Evolutionary conservation across 2,113 vertebrate genomes (phyloP).

Genomic region (Strix aluco): DNA sequence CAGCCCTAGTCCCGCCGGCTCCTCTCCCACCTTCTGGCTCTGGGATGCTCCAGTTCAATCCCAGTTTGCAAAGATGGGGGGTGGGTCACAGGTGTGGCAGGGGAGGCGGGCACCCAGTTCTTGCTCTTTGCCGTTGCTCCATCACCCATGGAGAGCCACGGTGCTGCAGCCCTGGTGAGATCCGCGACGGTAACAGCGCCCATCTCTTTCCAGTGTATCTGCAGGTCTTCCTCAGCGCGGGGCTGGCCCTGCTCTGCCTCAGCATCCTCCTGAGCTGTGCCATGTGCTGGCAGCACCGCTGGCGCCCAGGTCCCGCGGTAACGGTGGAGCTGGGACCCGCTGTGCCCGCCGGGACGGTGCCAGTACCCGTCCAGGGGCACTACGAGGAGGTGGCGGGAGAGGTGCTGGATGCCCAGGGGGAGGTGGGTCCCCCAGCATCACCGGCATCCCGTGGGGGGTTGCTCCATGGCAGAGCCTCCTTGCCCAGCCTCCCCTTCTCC

Average conservation of each 20-base stretch:
- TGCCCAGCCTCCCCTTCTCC: conserved; percentile 63
- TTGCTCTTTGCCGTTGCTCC: not conserved
- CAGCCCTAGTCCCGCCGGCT: fast-evolving
- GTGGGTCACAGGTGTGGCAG: not conserved
- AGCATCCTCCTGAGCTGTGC: conserved; percentile 77
- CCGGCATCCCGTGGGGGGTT: not conserved
- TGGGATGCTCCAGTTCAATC: not conserved
- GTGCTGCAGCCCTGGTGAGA: fast-evolving
- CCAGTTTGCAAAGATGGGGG: too few species aligned
- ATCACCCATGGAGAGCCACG: not conserved
- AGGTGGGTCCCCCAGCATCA: not conserved
- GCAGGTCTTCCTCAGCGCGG: conserved; percentile 75
- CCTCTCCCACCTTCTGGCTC: not conserved
- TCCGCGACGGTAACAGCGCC: fast-evolving
- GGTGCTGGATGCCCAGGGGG: not conserved
- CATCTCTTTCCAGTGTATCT: conserved; percentile 67
- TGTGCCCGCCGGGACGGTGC: not conserved
- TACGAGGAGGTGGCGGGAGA: conserved; percentile 72
- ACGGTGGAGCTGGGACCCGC: conserved; percentile 33
- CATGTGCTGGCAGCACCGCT: conserved; percentile 70
- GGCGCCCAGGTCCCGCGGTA: not conserved
- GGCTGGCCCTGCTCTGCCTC: conserved; percentile 79
- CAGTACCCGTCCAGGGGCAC: conserved; percentile 70
- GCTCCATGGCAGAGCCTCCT: conserved; percentile 44
- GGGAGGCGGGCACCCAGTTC: not conserved